A percentile compares a stretch with the other conserved stretches of the same genome.
Evolutionary conservation across 2,888 invertebrate species (phyloP).

Genomic region (Agrotis clavis): DNA sequence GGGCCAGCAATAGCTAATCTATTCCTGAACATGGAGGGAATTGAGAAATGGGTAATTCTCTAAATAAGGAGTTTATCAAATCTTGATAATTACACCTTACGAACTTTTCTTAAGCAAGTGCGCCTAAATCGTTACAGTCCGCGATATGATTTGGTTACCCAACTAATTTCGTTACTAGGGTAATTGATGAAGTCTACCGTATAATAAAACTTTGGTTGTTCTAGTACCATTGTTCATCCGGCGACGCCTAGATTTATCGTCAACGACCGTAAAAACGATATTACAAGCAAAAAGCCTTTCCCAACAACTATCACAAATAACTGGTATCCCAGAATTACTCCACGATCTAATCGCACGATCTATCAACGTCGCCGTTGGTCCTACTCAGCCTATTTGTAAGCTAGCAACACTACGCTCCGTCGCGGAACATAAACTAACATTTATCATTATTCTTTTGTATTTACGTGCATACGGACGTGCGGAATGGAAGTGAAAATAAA

Average conservation of each 20-base stretch:
- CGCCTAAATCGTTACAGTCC: neutral
- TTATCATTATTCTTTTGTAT: slow-evolving; percentile 75
- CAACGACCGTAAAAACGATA: slow-evolving; percentile 18
- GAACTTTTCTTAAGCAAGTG: too few relatives aligned
- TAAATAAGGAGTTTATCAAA: too few relatives aligned
- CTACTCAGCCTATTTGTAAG: slow-evolving; percentile 69
- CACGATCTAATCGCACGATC: slow-evolving; percentile 71
- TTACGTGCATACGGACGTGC: slow-evolving; percentile 66
- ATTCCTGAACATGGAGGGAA: too few relatives aligned
- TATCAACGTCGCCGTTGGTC: slow-evolving; percentile 73
- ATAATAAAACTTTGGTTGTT: neutral
- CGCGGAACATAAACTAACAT: slow-evolving; percentile 60
- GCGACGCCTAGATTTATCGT: neutral
- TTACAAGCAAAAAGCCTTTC: slow-evolving; percentile 34
- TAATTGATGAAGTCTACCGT: too few relatives aligned
- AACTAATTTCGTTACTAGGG: too few relatives aligned
- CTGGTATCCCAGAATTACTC: slow-evolving; percentile 58
- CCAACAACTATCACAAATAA: slow-evolving; percentile 60
- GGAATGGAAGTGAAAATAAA: slow-evolving; percentile 53
- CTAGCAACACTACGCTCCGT: slow-evolving; percentile 53
- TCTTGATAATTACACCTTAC: too few relatives aligned
- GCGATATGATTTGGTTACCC: too few relatives aligned
- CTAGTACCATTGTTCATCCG: neutral
- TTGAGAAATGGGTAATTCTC: too few relatives aligned
- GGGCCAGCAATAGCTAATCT: too few relatives aligned